Conservation (phyloP, 2,888 invertebrate genomes). For the Melanotus villosus region DNA sequence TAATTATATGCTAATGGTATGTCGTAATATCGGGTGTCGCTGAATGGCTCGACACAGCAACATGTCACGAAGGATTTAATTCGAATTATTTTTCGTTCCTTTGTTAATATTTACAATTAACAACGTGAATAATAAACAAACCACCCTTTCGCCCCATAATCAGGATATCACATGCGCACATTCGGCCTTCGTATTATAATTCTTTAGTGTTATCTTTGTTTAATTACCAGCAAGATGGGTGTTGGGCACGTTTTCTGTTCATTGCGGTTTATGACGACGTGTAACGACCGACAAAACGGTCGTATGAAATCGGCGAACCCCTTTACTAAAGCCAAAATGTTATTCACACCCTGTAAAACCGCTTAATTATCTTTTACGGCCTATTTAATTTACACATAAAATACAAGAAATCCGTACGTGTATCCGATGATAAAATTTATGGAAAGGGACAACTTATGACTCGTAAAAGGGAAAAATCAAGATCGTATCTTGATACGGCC, state of each 20-base stretch:
- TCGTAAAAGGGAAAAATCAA: not conserved
- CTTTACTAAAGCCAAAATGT: conserved; percentile 1
- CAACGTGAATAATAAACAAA: too few species aligned
- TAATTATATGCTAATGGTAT: conserved; percentile 8
- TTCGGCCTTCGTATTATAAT: conserved; percentile 1
- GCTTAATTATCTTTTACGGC: conserved; percentile 29
- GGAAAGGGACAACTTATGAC: not conserved
- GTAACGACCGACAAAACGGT: conserved; percentile 23
- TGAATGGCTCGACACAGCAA: too few species aligned
- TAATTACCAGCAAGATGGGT: conserved; percentile 28
- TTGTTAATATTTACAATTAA: too few species aligned
- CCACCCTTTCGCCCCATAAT: not conserved
- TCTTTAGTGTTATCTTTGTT: conserved; percentile 17
- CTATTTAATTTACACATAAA: conserved; percentile 19
- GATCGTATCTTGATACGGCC: not conserved
- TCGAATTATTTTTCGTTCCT: too few species aligned
- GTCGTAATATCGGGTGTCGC: conserved; percentile 18
- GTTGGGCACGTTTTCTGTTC: conserved; percentile 26
- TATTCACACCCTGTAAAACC: conserved; percentile 13
- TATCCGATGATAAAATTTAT: not conserved
- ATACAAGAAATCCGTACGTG: not conserved
- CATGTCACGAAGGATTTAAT: conserved; percentile 16
- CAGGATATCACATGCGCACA: conserved; percentile 1
- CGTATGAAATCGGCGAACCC: conserved; percentile 27
- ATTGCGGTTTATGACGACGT: conserved; percentile 29